phyloP scores from a whole-genome alignment of 2,113 vertebrate genomes.

The Colaptes auratus region DNA sequence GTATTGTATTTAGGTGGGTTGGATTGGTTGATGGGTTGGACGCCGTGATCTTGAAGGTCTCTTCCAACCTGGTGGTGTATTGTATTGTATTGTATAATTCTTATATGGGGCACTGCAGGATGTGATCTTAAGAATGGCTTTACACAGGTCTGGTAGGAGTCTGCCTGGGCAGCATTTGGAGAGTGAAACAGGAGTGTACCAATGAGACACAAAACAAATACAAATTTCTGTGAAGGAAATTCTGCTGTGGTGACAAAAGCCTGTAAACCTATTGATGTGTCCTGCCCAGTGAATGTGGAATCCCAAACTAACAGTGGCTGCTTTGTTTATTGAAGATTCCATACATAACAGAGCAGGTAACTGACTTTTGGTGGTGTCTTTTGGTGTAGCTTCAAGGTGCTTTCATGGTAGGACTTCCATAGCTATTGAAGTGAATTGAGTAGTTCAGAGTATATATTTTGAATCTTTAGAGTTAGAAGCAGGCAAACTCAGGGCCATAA shows the following conservation, averaged over 20 bases:
- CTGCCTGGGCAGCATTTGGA: neutral
- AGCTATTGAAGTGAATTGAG: neutral
- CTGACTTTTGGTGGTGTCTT: neutral
- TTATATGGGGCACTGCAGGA: neutral
- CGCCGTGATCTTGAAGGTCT: too few relatives aligned
- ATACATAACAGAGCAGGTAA: neutral
- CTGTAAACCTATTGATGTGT: neutral
- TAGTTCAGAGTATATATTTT: neutral
- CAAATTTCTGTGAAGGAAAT: neutral
- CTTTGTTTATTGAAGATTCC: neutral
- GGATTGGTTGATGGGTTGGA: too few relatives aligned
- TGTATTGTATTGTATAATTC: too few relatives aligned
- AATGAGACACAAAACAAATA: neutral
- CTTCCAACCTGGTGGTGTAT: too few relatives aligned
- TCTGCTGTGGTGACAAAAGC: neutral
- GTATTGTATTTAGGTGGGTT: too few relatives aligned
- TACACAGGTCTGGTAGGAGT: neutral
- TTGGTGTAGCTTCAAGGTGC: neutral
- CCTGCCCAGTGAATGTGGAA: accelerated
- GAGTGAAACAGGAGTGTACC: neutral
- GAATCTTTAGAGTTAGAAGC: neutral
- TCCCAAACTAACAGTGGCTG: neutral
- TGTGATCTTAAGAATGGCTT: neutral
- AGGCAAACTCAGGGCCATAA: neutral
- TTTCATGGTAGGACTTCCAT: neutral